Percentiles rank a stretch among this genome's conserved stretches.
Evolutionary conservation across 2,888 invertebrate genomes (phyloP).

Genomic region (Dynastes tityus): DNA sequence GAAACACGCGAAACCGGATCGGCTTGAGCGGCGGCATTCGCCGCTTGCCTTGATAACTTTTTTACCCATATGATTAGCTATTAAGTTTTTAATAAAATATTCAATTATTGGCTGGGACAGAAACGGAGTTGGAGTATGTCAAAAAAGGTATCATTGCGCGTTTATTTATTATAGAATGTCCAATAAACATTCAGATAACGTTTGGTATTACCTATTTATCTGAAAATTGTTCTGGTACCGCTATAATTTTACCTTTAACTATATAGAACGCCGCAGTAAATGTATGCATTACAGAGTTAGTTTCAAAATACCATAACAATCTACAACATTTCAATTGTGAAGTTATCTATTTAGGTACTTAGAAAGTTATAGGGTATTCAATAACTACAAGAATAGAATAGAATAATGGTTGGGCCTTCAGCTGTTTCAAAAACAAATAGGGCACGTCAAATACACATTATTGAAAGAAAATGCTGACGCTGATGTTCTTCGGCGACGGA

Average conservation of each 20-base stretch:
- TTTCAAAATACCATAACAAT: background rate
- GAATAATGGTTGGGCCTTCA: too few relatives aligned
- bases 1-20: conserved; percentile 41
- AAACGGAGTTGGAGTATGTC: background rate
- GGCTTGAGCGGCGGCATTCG: conserved; percentile 32
- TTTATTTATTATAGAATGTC: conserved; percentile 4
- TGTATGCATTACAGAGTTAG: background rate
- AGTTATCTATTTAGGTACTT: too few relatives aligned
- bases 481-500: too few relatives aligned
- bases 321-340: background rate
- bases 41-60: conserved; percentile 36
- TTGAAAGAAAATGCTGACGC: too few relatives aligned
- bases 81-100: conserved; percentile 46
- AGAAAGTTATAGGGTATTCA: too few relatives aligned
- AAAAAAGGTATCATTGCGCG: conserved; percentile 26
- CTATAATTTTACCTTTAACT: background rate
- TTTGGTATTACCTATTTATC: conserved; percentile 19
- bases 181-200: conserved; percentile 26
- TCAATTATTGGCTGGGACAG: conserved; percentile 31
- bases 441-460: too few relatives aligned
- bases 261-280: background rate
- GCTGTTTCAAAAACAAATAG: too few relatives aligned
- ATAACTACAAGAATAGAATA: too few relatives aligned
- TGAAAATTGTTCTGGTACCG: background rate
- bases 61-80: conserved; percentile 38